These are phyloP conservation scores for Heteromormyrus szaboi DNA, from an alignment of 2,797 vertebrate species.

Conservation along the genomic window DNA sequence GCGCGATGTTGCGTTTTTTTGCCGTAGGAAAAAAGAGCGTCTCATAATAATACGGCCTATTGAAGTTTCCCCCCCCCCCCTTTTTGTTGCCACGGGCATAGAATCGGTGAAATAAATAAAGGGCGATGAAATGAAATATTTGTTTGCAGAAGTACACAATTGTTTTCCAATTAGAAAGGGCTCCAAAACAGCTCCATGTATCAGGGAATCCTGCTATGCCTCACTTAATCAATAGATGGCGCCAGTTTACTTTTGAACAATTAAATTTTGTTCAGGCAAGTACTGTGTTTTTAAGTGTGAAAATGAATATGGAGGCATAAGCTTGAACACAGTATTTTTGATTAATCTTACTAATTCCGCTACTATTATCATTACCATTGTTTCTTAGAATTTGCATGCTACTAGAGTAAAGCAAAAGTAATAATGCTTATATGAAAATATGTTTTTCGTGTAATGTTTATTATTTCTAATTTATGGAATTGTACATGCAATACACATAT, in stretches of 20 bases:
- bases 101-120: conserved; percentile 36
- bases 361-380: not conserved
- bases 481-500: not conserved
- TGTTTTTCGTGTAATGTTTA: not conserved
- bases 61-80: conserved; percentile 35
- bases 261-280: not conserved
- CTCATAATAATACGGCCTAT: conserved; percentile 42
- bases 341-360: conserved; percentile 14
- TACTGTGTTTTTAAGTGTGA: not conserved
- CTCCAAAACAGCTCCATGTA: conserved; percentile 29
- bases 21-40: conserved; percentile 35
- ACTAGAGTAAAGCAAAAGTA: not conserved
- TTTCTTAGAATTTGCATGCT: conserved; percentile 12
- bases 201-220: not conserved
- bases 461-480: conserved; percentile 12
- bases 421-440: conserved; percentile 8
- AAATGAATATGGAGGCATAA: not conserved
- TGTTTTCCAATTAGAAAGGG: conserved; percentile 44
- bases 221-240: conserved; percentile 72
- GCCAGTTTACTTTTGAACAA: conserved; percentile 69
- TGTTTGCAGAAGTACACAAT: conserved; percentile 39
- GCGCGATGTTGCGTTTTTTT: conserved; percentile 33
- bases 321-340: not conserved
- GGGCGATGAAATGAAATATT: conserved; percentile 37
- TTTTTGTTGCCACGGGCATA: conserved; percentile 26